Evolutionary conservation across 2,113 vertebrate species (phyloP).

Genomic region (Neolamprologus sp.): DNA sequence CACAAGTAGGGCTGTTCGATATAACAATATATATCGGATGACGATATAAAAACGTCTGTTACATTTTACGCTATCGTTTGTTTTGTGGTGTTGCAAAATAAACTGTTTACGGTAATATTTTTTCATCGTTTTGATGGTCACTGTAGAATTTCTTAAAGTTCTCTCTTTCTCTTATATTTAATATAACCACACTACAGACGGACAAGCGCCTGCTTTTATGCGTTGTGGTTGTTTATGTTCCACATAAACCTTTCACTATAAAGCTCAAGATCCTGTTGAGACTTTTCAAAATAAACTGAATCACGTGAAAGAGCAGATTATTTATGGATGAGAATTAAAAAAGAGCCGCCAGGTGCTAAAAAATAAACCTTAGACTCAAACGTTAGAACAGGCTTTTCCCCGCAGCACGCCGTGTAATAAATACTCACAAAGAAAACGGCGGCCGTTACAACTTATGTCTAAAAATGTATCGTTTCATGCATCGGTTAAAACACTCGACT

Average conservation of each 20-base stretch:
- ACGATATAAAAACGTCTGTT: not conserved
- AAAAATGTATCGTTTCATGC: too few relatives aligned
- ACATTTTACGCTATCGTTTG: not conserved
- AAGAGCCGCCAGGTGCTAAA: too few relatives aligned
- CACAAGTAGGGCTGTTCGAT: not conserved
- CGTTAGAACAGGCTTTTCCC: not conserved
- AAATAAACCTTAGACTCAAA: too few relatives aligned
- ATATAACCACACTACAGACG: accelerated
- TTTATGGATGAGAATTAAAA: accelerated
- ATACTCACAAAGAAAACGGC: too few relatives aligned
- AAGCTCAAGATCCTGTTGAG: too few relatives aligned
- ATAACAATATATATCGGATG: accelerated
- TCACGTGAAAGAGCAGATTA: too few relatives aligned
- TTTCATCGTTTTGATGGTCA: not conserved
- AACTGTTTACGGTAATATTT: not conserved
- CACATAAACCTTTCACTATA: not conserved
- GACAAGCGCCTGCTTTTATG: not conserved
- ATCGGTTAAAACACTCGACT: too few relatives aligned
- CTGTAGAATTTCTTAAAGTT: not conserved
- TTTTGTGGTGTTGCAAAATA: not conserved
- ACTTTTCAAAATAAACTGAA: too few relatives aligned
- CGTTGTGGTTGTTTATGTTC: not conserved
- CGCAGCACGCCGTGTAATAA: accelerated
- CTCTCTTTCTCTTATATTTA: not conserved
- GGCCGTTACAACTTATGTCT: accelerated